These are phyloP conservation scores for Ethmia dodecea DNA, from an alignment of 2,888 invertebrate genomes.

Conservation along the genomic window DNA sequence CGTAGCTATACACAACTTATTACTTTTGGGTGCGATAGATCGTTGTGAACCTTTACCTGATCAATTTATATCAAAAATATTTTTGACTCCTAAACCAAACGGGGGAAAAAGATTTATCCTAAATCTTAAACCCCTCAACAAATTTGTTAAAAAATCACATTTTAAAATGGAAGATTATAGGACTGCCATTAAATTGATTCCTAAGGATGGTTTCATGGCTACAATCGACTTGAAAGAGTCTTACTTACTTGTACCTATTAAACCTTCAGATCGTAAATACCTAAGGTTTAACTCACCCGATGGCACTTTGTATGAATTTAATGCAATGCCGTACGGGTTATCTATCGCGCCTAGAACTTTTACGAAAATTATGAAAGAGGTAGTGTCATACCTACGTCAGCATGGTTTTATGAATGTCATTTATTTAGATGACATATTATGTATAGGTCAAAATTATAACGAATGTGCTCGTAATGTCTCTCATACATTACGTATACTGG, in stretches of 20 bases:
- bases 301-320: not conserved
- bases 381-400: not conserved
- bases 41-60: too few species aligned
- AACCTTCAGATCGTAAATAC: not conserved
- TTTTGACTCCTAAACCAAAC: too few species aligned
- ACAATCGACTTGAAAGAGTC: not conserved
- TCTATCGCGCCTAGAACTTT: not conserved
- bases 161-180: too few species aligned
- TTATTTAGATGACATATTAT: not conserved
- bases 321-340: not conserved
- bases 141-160: too few species aligned
- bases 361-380: not conserved
- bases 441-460: not conserved
- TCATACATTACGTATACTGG: not conserved
- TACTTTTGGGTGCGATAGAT: not conserved
- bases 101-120: too few species aligned
- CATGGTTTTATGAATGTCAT: not conserved
- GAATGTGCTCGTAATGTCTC: not conserved
- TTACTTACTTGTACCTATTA: not conserved
- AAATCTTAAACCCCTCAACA: too few species aligned
- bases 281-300: not conserved
- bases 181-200: not conserved
- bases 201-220: not conserved
- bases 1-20: not conserved
- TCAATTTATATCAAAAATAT: too few species aligned